Percentiles rank a stretch among this genome's conserved stretches.
Conservation (phyloP, 2,113 vertebrate species). For the Cichladusa arquata region DNA sequence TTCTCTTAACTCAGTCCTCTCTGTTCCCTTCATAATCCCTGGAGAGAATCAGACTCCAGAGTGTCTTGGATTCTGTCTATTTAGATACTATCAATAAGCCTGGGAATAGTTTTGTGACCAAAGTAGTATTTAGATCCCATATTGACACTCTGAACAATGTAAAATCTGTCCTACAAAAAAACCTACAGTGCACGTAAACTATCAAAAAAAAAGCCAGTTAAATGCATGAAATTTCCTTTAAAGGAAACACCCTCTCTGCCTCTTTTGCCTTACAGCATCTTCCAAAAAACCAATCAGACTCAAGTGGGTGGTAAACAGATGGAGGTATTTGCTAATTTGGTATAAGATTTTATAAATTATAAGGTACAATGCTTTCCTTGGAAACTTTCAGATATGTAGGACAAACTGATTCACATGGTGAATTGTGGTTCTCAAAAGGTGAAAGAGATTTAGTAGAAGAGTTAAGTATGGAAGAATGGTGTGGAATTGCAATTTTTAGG, state of each 20-base stretch:
- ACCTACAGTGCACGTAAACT: neutral
- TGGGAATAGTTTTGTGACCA: neutral
- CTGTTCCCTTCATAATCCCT: neutral
- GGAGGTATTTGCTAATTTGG: neutral
- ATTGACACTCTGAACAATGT: neutral
- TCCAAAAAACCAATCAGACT: neutral
- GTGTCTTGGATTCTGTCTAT: neutral
- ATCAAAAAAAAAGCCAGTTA: neutral
- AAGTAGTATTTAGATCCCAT: neutral
- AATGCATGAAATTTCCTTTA: neutral
- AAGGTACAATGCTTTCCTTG: neutral
- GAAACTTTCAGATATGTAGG: neutral
- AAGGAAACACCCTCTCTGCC: neutral
- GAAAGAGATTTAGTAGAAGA: slow-evolving; percentile 23
- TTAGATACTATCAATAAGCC: neutral
- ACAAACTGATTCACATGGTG: slow-evolving; percentile 22
- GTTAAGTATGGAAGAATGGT: neutral
- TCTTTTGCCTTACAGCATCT: neutral
- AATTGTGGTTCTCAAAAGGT: slow-evolving; percentile 41
- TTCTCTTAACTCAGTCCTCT: neutral
- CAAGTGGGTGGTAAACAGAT: neutral
- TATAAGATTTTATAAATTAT: neutral
- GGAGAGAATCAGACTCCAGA: neutral
- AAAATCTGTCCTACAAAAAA: neutral
- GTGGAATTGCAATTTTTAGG: neutral